Base-by-base conservation (phyloP, 2,888 invertebrate genomes). In the Caenorhabditis macrosperma region DNA sequence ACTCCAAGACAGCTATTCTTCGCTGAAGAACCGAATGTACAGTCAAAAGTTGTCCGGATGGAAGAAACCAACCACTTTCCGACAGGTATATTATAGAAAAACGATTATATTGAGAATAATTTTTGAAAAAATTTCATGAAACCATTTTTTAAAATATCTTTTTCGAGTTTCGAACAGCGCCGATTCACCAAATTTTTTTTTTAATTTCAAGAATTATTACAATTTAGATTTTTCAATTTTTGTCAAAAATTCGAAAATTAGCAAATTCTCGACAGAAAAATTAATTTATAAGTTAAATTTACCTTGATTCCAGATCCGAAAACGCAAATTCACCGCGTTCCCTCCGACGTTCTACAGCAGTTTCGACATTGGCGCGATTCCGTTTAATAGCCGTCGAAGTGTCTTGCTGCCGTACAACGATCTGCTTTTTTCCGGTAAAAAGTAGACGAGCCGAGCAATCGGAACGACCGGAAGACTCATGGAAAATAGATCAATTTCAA, bases 1-100 rank as follows among this genome's bases (percentile, higher is more conserved):
- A 2, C 78, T 84, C 1, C 82, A 82, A 50, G 83, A 83, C 69
- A 83, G 83, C 64, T 82, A 83, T 81, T 81, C 81, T 77, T 83
- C 83, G 1, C 79, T 83, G 81, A 77, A 78, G 78, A 83, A 81
- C 68, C 38, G 72, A 52, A 72, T 75, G 75, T 80, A 81, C 61
- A 75, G 66, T 38, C 78, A 82, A 28, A 74, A 75, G 48, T 55
- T 66, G 54, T 38, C 33, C 20, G 69, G 69, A 48, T 82, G 71
- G 74, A 74, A 75, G 55, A 82, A 80, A 35, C 69, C 79, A 7
- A 50, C 66, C 9, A 55, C 48, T 48, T 72, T 69, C 26, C 60
- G 82, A 79, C 82, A 82, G 69, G 82, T 82, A 20, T 26, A 9
- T 12, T 44, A 17, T 5, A 38, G n/a, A 26, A 22, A 12, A 38